Conservation (phyloP, 2,888 invertebrate genomes). For the Scrobipalpa atriplicella region DNA sequence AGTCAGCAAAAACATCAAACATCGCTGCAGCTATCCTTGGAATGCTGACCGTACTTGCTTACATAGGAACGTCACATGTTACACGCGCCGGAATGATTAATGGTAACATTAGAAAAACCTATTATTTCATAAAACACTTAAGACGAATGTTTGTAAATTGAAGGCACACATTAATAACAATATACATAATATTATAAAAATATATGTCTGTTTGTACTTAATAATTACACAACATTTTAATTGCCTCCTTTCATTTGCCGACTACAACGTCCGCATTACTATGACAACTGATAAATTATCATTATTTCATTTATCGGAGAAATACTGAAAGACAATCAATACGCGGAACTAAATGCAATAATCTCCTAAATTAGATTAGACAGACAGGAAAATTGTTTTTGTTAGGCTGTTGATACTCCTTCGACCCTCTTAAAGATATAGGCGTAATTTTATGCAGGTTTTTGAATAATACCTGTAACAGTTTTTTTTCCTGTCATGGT, state of each 20-base stretch:
- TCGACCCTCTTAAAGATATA: too few species aligned
- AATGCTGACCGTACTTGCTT: conserved; percentile 18
- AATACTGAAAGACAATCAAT: too few species aligned
- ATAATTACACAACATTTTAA: neutral
- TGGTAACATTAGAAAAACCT: neutral
- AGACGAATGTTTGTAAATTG: neutral
- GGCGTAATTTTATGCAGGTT: too few species aligned
- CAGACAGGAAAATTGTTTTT: too few species aligned
- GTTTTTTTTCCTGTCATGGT: neutral
- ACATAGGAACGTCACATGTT: neutral
- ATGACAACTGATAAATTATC: too few species aligned
- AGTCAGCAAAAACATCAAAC: conserved; percentile 18
- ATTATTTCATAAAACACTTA: neutral
- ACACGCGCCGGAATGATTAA: neutral
- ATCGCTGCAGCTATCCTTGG: conserved; percentile 7
- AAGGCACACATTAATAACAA: neutral
- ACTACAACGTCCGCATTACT: too few species aligned
- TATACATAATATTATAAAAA: neutral
- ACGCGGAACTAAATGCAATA: too few species aligned
- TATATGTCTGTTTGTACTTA: neutral
- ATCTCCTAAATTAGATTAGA: too few species aligned
- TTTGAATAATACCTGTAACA: too few species aligned
- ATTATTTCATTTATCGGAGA: too few species aligned
- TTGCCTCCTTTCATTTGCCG: neutral
- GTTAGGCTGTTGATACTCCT: too few species aligned